Base-by-base conservation (phyloP, 2,888 invertebrate species). In the Amphimallon solstitiale region DNA sequence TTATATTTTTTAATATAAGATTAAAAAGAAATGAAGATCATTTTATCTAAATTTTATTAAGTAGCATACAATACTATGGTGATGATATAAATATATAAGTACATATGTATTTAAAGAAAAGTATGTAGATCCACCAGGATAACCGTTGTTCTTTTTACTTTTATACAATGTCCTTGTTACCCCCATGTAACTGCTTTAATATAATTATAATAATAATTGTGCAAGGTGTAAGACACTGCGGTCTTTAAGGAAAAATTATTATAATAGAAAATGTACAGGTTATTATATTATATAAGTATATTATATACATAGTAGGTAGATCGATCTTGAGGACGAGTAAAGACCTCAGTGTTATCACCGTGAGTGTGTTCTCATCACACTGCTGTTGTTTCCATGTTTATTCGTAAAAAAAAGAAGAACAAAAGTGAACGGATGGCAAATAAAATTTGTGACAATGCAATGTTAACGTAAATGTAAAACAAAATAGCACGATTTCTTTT, bases 401-500 rank as follows among this genome's bases (percentile, higher is more conserved):
- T 61, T 64, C 63, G 51, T 67, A 40, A 66, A 62, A 46, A 63
- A 54, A 23, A 38, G 61, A 63, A 67, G 46, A 43, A 14, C 43
- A 56, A 63, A 64, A 45, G 63, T 64, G 66, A 70, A 64, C 66
- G 54, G 65, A 67, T 63, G 51, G 38, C 38, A 54, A 37, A 68
- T 63, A 46, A 66, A 65, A 70, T 72, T 71, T 72, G 79, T 80
- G 78, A 76, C 79, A 80, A 80, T 79, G 78, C 77, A 79, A 78
- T 79, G 78, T 79, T 78, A 75, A 73, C 74, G 76, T 71, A 71
- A n/a, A n/a, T 23, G 23, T 23, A 67, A 52, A 35, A 21, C 34
- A n/a, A n/a, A n/a, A n/a, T n/a, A n/a, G n/a, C n/a, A 62, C 38
- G 29, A 54, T 17, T 64, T 35, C 19, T 54, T 17, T 48, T 48